phyloP scores from a whole-genome alignment of 2,113 vertebrate genomes.

The Cygnus atratus region DNA sequence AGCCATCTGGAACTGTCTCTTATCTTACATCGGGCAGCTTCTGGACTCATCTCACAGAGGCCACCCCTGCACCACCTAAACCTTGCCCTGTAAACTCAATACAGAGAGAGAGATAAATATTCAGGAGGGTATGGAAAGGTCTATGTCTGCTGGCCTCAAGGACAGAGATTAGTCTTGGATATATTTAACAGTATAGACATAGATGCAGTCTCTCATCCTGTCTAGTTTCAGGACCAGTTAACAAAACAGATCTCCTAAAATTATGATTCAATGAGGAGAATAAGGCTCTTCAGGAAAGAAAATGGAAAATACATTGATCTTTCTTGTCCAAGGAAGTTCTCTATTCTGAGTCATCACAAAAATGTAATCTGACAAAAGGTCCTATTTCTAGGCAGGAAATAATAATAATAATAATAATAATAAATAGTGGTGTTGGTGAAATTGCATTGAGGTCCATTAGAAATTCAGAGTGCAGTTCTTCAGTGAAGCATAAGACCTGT shows the following conservation, averaged over 20 bases:
- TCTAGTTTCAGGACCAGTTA: not conserved
- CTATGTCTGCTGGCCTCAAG: rapidly evolving
- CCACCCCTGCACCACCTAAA: not conserved
- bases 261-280: not conserved
- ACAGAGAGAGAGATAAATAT: not conserved
- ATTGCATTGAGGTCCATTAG: not conserved
- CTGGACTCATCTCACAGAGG: not conserved
- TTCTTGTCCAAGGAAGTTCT: not conserved
- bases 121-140: not conserved
- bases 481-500: not conserved
- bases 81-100: not conserved
- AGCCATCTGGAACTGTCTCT: not conserved
- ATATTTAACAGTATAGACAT: not conserved
- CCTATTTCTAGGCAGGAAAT: not conserved
- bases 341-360: not conserved
- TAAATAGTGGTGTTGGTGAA: not conserved
- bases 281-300: not conserved
- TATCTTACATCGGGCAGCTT: not conserved
- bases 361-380: not conserved
- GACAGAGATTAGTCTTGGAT: not conserved
- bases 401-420: not conserved
- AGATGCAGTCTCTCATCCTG: not conserved
- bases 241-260: not conserved
- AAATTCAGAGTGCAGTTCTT: not conserved
- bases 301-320: not conserved